Evolutionary conservation across 2,797 vertebrate genomes (phyloP).

Genomic region (Nothura maculosa): DNA sequence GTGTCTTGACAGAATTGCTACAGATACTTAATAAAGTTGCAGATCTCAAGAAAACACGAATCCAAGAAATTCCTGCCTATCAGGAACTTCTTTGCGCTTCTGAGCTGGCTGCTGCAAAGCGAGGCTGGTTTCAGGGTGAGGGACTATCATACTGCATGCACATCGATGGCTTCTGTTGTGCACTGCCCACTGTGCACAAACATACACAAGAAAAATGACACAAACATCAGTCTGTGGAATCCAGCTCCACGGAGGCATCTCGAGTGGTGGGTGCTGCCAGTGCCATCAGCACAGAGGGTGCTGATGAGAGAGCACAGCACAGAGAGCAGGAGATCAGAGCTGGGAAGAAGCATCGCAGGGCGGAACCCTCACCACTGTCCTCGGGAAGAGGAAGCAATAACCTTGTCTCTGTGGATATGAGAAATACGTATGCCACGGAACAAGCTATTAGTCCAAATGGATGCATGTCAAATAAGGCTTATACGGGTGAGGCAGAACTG

Average conservation of each 20-base stretch:
- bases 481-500: background rate
- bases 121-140: background rate
- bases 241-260: background rate
- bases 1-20: background rate
- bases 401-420: background rate
- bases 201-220: background rate
- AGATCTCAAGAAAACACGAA: conserved; percentile 5
- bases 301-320: too few relatives aligned
- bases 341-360: background rate
- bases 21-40: background rate
- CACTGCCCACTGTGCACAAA: background rate
- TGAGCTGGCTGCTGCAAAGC: background rate
- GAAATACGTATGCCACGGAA: background rate
- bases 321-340: background rate
- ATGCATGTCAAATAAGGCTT: background rate
- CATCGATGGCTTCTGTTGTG: too few relatives aligned
- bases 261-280: background rate
- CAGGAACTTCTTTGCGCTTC: background rate
- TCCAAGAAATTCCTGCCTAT: background rate
- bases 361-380: background rate
- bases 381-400: fast-evolving
- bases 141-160: background rate
- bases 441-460: background rate
- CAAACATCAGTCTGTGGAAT: background rate
- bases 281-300: background rate